A percentile compares a stretch with the other conserved stretches of the same genome.
Conservation (phyloP, 2,113 vertebrate genomes). For the Suncus etruscus region DNA sequence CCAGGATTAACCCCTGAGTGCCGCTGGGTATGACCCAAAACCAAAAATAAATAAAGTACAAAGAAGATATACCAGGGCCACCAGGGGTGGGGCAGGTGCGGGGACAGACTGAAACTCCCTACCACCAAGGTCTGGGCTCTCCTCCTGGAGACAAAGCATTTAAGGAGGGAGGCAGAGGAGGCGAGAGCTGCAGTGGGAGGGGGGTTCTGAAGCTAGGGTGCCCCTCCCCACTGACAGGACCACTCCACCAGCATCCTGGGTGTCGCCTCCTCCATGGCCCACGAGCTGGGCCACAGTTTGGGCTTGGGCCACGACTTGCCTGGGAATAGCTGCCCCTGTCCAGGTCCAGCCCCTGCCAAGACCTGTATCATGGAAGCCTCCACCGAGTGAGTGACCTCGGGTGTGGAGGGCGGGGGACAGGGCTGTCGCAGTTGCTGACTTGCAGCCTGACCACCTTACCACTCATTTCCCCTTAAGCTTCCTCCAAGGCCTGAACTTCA, state of each 20-base stretch:
- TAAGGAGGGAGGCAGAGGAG: not conserved
- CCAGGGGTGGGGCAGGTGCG: not conserved
- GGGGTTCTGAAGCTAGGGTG: not conserved
- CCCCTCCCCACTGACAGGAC: conserved; percentile 85
- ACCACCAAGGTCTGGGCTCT: not conserved
- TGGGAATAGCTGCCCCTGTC: conserved; percentile 89
- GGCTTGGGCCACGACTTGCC: conserved; percentile 92
- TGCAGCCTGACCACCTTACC: not conserved
- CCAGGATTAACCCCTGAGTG: too few species aligned
- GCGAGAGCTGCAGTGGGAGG: not conserved
- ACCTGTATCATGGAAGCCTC: conserved; percentile 96
- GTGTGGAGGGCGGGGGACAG: accelerated
- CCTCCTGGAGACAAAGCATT: conserved; percentile 41
- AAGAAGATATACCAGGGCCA: not conserved
- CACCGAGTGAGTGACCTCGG: conserved; percentile 89
- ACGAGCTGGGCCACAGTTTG: conserved; percentile 96
- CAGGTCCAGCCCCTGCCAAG: conserved; percentile 88
- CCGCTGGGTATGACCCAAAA: too few species aligned
- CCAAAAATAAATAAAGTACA: not conserved
- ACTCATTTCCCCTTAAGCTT: conserved; percentile 84
- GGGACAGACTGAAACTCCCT: not conserved
- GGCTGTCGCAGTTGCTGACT: too few species aligned
- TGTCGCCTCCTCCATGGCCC: conserved; percentile 94
- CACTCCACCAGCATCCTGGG: conserved; percentile 93
- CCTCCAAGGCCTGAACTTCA: conserved; percentile 94